Base-by-base conservation (phyloP, 2,797 vertebrate genomes). In the Esox lucius region DNA sequence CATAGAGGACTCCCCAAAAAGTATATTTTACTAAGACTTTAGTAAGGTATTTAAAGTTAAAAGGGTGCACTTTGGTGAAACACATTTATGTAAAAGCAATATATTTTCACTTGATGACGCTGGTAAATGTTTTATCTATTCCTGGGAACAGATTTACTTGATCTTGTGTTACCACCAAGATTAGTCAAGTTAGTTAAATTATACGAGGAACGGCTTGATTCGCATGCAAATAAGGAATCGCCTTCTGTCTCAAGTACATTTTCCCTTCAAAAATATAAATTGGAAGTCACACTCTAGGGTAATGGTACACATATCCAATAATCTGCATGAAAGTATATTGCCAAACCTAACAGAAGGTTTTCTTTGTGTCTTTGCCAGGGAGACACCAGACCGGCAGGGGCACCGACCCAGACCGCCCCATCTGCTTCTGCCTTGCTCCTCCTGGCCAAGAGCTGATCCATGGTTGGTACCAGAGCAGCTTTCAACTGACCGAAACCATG, bases 371-470 rank as follows among this genome's bases (percentile, higher is more conserved):
- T 79, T 84, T 83, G 74, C 68, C 39, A 61, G 26, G 74, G 80
- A 74, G 74, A 78, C 66, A 70, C 76, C 56, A 72, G 71, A 73
- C 39, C 72, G 53, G 56, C 66, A 68, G 78, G 80, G 72, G 70
- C 69, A 65, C 46, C 79, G 74, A 74, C 71, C 71, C 69, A 75
- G 72, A 39, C 79, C 81, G 53, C 70, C 53, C 83, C 88, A 87
- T 88, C 83, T 87, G 84, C 72, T 83, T 70, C 59, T 77, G 81
- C 78, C 85, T 77, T 82, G 80, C 74, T 86, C 78, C 82, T 81
- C 61, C 74, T 78, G 79, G 86, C 72, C 85, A 73, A 74, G 39
- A 46, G 42, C 42, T 46, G 42, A 46, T 46, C 42, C 42, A 12
- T 46, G 42, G 81, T 80, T 59, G 49, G 68, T 46, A 71, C 67